Percentiles rank a stretch among this genome's conserved stretches.
phyloP scores from a whole-genome alignment of 2,888 invertebrate genomes.

The Slavum lentiscoides region DNA sequence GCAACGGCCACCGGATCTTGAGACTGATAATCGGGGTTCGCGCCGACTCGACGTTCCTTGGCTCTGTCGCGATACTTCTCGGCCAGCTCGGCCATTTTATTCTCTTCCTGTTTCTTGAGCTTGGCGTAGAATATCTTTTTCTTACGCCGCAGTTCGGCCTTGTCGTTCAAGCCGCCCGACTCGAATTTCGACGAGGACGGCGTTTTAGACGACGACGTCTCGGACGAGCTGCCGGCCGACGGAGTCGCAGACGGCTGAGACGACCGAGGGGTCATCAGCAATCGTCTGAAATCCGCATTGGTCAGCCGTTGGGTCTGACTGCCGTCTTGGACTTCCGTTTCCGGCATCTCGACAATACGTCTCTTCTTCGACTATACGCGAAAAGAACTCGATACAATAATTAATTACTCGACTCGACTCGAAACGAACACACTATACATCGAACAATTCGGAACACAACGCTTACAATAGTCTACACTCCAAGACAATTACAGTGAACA shows the following conservation, averaged over 20 bases:
- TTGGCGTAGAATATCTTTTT: constrained; percentile 94
- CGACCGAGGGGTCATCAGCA: constrained; percentile 91
- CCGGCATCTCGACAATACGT: constrained; percentile 50
- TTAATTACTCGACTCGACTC: neutral
- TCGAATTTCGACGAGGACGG: constrained; percentile 57
- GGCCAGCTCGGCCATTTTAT: constrained; percentile 88
- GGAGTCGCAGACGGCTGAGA: constrained; percentile 64
- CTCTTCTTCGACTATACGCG: neutral
- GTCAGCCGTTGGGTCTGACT: constrained; percentile 73
- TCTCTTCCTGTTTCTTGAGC: constrained; percentile 92
- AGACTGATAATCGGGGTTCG: constrained; percentile 76
- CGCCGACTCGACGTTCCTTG: constrained; percentile 85
- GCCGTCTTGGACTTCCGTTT: constrained; percentile 50
- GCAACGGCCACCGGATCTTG: constrained; percentile 84
- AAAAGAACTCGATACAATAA: too few species aligned
- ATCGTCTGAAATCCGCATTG: constrained; percentile 94
- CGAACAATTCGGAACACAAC: too few species aligned
- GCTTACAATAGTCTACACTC: too few species aligned
- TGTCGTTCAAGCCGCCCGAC: constrained; percentile 62
- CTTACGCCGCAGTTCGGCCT: constrained; percentile 83
- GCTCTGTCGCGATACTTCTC: constrained; percentile 92
- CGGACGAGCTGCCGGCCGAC: constrained; percentile 56
- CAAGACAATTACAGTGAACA: too few species aligned
- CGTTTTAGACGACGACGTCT: constrained; percentile 54
- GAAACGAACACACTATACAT: neutral